A percentile compares a stretch with the other conserved stretches of the same genome.
Evolutionary conservation across 2,888 invertebrate genomes (phyloP).

Genomic region (Nezara viridula): DNA sequence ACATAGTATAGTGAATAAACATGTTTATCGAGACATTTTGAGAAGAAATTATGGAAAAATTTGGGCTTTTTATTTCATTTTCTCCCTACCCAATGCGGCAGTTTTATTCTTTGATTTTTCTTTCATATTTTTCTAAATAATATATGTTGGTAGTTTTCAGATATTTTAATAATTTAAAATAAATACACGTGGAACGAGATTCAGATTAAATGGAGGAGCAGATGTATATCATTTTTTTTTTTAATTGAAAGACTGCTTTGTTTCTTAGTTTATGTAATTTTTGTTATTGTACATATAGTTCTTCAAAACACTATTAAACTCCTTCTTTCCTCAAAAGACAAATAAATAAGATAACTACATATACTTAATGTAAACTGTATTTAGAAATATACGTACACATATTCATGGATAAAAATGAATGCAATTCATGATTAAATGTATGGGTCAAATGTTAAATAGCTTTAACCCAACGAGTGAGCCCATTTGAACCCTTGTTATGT

Average conservation of each 20-base stretch:
- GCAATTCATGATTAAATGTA: background rate
- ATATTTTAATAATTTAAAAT: background rate
- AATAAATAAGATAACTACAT: background rate
- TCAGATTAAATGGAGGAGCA: background rate
- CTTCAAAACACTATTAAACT: background rate
- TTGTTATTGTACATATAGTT: background rate
- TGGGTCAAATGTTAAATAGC: slow-evolving; percentile 12
- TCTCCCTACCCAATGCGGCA: too few relatives aligned
- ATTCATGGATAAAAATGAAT: background rate
- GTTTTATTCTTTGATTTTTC: too few relatives aligned
- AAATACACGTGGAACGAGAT: background rate
- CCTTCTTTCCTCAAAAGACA: background rate
- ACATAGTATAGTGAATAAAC: too few relatives aligned
- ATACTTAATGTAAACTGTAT: background rate
- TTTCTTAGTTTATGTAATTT: background rate
- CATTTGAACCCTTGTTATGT: background rate
- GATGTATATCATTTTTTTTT: background rate
- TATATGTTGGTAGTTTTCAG: too few relatives aligned
- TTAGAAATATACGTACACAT: background rate
- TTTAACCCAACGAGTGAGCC: slow-evolving; percentile 11
- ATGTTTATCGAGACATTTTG: too few relatives aligned
- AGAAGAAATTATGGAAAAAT: too few relatives aligned
- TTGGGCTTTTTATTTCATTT: too few relatives aligned
- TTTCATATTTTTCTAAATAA: too few relatives aligned
- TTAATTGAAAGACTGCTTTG: background rate